Evolutionary conservation across 2,113 vertebrate genomes (phyloP).

Genomic region (Aphyosemion australe): DNA sequence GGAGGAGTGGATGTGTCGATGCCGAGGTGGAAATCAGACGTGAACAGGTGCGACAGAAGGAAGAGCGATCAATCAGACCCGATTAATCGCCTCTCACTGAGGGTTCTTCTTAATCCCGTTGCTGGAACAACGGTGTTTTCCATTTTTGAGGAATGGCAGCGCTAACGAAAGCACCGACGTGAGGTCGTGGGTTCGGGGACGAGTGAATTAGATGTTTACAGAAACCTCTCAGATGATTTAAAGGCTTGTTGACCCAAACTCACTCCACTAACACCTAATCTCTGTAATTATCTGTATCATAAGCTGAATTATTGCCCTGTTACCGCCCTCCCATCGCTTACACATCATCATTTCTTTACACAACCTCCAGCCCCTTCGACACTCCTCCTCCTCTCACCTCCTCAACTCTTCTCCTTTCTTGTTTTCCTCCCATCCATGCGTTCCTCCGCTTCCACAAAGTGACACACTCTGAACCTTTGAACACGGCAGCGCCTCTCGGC

Average conservation of each 20-base stretch:
- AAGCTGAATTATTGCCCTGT: conserved; percentile 26
- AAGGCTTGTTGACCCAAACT: conserved; percentile 20
- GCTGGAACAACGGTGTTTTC: no score
- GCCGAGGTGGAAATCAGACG: background rate
- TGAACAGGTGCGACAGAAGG: background rate
- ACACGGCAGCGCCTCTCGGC: conserved; percentile 22
- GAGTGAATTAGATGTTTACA: conserved; percentile 39
- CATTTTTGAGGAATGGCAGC: background rate
- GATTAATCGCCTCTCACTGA: background rate
- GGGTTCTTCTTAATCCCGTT: no score
- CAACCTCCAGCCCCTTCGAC: conserved; percentile 23
- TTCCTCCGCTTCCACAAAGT: conserved; percentile 31
- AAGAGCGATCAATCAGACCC: background rate
- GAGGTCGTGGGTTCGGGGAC: background rate
- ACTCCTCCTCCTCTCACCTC: conserved; percentile 2
- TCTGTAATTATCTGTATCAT: conserved; percentile 16
- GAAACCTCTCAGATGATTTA: background rate
- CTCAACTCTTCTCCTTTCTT: conserved; percentile 11
- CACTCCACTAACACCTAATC: background rate
- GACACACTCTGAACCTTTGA: conserved; percentile 35
- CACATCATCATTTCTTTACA: background rate
- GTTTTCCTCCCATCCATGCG: conserved; percentile 16
- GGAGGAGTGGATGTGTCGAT: background rate
- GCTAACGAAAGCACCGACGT: background rate
- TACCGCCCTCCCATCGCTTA: conserved; percentile 1